A percentile compares a stretch with the other conserved stretches of the same genome.
Evolutionary conservation across 2,888 invertebrate species (phyloP).

Genomic region (Rhaphigaster nebulosa): DNA sequence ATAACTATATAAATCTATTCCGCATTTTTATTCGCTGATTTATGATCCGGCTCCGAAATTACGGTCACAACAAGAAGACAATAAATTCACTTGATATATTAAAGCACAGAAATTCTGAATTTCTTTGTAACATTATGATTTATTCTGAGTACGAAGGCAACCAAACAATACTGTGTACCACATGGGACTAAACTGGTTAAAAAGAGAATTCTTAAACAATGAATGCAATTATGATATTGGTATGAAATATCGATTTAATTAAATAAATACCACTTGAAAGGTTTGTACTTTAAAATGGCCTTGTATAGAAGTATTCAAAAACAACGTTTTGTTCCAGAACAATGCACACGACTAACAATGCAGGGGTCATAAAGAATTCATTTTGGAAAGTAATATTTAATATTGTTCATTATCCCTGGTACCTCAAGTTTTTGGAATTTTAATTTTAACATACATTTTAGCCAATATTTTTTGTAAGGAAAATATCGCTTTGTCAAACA

Average conservation of each 20-base stretch:
- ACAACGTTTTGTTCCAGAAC: not conserved
- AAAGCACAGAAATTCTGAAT: not conserved
- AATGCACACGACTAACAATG: not conserved
- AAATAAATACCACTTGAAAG: not conserved
- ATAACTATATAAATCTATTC: conserved; percentile 8
- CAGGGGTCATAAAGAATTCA: not conserved
- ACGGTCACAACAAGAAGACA: conserved; percentile 32
- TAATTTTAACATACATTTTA: not conserved
- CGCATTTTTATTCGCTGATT: not conserved
- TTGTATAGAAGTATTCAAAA: not conserved
- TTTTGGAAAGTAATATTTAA: not conserved
- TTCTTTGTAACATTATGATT: not conserved
- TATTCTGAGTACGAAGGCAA: not conserved
- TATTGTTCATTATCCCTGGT: not conserved
- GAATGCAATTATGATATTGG: not conserved
- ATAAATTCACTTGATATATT: conserved; percentile 37
- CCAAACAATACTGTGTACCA: not conserved
- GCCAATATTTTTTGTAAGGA: too few relatives aligned
- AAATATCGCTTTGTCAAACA: too few relatives aligned
- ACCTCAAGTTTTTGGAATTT: not conserved
- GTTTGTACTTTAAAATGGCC: not conserved
- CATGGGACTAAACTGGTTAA: not conserved
- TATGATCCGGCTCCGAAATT: not conserved
- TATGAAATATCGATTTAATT: not conserved
- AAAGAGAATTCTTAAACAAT: not conserved